Evolutionary conservation across 2,797 vertebrate species (phyloP), one percentile per base, ranked within the genome.

Genomic region (Orestias chungarensis): DNA sequence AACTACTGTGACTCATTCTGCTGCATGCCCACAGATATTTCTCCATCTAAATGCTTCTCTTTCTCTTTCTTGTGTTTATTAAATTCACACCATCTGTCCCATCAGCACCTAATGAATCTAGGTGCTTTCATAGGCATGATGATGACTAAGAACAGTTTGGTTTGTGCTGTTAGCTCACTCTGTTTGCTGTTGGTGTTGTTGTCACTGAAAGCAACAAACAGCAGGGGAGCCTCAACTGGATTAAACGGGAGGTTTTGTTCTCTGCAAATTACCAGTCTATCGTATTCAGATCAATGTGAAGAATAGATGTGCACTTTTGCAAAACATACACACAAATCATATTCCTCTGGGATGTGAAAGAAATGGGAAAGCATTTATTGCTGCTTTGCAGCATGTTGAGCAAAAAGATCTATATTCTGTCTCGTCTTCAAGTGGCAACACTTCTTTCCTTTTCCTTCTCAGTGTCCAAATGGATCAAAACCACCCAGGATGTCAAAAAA

Each of bases 1-100:
- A 88, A 80, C 77, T 77, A 71, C 80, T 55, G n/a, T 91, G 91
- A 92, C 54, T 89, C 89, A 91, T 52, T 73, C 73, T 55, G 66
- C 64, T 68, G 2, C 73, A 78, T 84, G 82, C 82, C 82, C 77
- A 75, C 83, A 81, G 68, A 80, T 57, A 71, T 70, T 29, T 61
- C 10, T 33, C 59, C 8, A 42, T 42, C 59, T 27, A 38, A 40
- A 42, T 40, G 59, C 35, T 14, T 70, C 43, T 33, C 61, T 66
- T 49, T 66, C 52, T 3, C 62, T 69, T 47, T 4, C 68, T 76
- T 23, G 11, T 76, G 72, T 85, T 84, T 71, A 86, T 86, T 76
- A 68, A 83, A 84, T 82, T 80, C 74, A 75, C 75, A 87, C 80
- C 88, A 87, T 83, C 88, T 89, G 81, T 31, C 71, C 66, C 8